These are phyloP conservation scores for Anomalospiza imberbis DNA, from an alignment of 2,797 vertebrate species.

Conservation along the genomic window DNA sequence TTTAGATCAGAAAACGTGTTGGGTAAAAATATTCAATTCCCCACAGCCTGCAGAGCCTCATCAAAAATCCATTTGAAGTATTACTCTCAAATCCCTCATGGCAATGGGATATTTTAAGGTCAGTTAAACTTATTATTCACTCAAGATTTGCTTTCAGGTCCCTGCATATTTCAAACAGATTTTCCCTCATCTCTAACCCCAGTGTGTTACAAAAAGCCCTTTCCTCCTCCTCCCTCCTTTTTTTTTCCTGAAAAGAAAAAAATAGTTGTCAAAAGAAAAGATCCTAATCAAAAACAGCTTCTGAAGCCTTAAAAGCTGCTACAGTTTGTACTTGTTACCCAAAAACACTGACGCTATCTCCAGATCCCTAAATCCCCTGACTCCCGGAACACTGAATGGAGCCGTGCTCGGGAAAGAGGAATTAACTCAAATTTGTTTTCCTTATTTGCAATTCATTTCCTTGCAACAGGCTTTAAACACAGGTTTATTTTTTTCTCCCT, in stretches of 20 bases:
- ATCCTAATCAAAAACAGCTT: constrained; percentile 69
- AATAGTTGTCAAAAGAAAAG: constrained; percentile 56
- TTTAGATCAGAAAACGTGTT: background rate
- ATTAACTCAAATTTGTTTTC: background rate
- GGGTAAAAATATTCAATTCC: constrained; percentile 42
- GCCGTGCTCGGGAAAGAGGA: background rate
- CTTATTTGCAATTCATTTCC: background rate
- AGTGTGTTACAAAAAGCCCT: constrained; percentile 29
- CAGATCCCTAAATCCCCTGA: constrained; percentile 26
- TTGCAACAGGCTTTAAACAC: background rate
- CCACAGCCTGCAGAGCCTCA: constrained; percentile 30
- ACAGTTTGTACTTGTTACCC: constrained; percentile 28
- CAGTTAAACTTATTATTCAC: constrained; percentile 63
- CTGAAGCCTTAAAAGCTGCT: constrained; percentile 1
- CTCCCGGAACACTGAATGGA: background rate
- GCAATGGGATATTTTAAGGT: constrained; percentile 67
- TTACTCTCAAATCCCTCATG: constrained; percentile 47
- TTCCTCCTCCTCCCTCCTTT: background rate
- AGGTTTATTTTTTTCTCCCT: background rate
- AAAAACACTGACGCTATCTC: background rate
- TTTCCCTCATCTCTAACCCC: constrained; percentile 29
- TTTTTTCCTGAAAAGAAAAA: background rate
- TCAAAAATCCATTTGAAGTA: constrained; percentile 57
- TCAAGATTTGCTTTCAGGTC: constrained; percentile 52
- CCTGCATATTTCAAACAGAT: constrained; percentile 57